These are phyloP conservation scores for Hyposoter didymator DNA, from an alignment of 2,888 invertebrate species.

Conservation along the genomic window DNA sequence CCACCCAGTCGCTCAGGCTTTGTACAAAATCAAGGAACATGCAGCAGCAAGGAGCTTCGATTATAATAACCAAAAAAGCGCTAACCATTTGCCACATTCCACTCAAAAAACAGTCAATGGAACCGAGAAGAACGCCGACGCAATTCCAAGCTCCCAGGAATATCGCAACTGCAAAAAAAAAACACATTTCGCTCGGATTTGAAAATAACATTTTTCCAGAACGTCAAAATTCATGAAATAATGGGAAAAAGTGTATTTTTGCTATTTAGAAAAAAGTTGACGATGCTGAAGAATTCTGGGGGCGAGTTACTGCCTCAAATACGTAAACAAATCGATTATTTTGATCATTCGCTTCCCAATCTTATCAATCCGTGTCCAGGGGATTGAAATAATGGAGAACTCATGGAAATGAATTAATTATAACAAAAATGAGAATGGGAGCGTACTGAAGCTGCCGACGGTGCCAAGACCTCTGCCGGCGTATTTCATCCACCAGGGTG, in stretches of 20 bases:
- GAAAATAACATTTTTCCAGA: too few species aligned
- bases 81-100: constrained; percentile 95
- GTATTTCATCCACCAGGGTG: constrained; percentile 96
- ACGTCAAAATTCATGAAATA: too few species aligned
- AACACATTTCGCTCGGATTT: background rate
- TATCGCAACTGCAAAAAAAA: constrained; percentile 91
- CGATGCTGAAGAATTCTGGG: too few species aligned
- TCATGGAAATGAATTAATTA: background rate
- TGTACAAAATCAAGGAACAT: constrained; percentile 98
- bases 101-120: constrained; percentile 89
- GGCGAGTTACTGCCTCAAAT: too few species aligned
- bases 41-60: constrained; percentile 99
- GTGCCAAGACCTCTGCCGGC: constrained; percentile 93
- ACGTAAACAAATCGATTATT: too few species aligned
- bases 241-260: too few species aligned
- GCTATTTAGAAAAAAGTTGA: too few species aligned
- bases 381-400: too few species aligned
- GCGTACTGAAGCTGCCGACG: constrained; percentile 93
- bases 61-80: constrained; percentile 94
- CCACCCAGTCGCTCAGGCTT: constrained; percentile 92
- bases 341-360: too few species aligned
- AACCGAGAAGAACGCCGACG: constrained; percentile 87
- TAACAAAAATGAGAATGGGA: constrained; percentile 16
- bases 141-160: constrained; percentile 92
- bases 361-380: too few species aligned